Evolutionary conservation across 2,113 vertebrate genomes (phyloP).

Genomic region (Lonchura striata): DNA sequence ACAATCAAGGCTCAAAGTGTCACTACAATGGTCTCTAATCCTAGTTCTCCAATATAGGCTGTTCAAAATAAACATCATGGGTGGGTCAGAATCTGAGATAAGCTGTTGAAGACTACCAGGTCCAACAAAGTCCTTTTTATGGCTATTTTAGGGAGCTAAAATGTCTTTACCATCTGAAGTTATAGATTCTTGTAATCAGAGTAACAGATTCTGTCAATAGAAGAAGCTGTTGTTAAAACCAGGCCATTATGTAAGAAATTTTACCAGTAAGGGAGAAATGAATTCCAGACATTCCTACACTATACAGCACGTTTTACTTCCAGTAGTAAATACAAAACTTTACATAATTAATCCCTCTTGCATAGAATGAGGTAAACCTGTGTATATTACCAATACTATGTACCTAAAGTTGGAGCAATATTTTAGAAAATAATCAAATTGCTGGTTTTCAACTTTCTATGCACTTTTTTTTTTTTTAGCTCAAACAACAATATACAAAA

Average conservation of each 20-base stretch:
- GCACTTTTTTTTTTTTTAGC: constrained; percentile 54
- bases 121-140: constrained; percentile 44
- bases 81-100: constrained; percentile 42
- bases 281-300: constrained; percentile 76
- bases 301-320: constrained; percentile 77
- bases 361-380: constrained; percentile 86
- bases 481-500: constrained; percentile 72
- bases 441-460: constrained; percentile 83
- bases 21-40: constrained; percentile 9
- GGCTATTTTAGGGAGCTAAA: constrained; percentile 39
- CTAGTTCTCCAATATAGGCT: neutral
- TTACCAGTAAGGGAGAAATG: constrained; percentile 59
- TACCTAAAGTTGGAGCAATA: constrained; percentile 77
- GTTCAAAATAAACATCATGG: neutral
- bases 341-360: constrained; percentile 79
- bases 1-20: constrained; percentile 2
- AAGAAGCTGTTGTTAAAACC: constrained; percentile 60
- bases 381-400: constrained; percentile 75
- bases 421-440: constrained; percentile 77
- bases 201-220: constrained; percentile 56
- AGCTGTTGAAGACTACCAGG: constrained; percentile 66
- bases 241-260: constrained; percentile 60
- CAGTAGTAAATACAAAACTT: constrained; percentile 81
- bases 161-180: constrained; percentile 55
- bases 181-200: constrained; percentile 51